Evolutionary conservation across 2,888 invertebrate species (phyloP).

Genomic region (Zygaena filipendulae): DNA sequence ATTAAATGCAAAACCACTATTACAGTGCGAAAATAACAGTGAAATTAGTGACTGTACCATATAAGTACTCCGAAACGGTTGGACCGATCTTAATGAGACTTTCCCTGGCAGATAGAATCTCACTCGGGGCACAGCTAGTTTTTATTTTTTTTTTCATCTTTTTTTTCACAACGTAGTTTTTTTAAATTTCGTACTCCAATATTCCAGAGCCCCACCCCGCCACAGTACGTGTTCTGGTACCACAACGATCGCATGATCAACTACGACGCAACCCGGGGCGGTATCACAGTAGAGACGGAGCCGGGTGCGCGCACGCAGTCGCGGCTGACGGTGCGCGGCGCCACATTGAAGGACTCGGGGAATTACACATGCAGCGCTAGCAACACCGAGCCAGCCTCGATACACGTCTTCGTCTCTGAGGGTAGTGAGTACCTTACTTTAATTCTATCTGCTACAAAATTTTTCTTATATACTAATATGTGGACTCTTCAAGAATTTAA

Average conservation of each 20-base stretch:
- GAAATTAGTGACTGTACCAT: too few species aligned
- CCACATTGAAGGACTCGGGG: slow-evolving; percentile 88
- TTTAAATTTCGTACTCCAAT: too few species aligned
- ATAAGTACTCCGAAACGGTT: too few species aligned
- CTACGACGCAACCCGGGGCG: slow-evolving; percentile 84
- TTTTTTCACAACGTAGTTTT: too few species aligned
- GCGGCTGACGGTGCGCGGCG: slow-evolving; percentile 85
- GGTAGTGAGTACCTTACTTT: slow-evolving; percentile 66
- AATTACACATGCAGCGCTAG: slow-evolving; percentile 93
- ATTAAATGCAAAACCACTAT: too few species aligned
- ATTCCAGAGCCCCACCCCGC: slow-evolving; percentile 91
- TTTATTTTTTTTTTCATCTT: too few species aligned
- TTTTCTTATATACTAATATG: too few species aligned
- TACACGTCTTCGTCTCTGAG: slow-evolving; percentile 91
- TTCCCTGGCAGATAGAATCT: too few species aligned
- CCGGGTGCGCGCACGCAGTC: slow-evolving; percentile 88
- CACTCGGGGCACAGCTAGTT: too few species aligned
- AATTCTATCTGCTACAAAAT: background rate
- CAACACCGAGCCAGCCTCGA: slow-evolving; percentile 89
- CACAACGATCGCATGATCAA: slow-evolving; percentile 96
- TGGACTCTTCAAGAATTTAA: too few species aligned
- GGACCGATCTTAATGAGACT: too few species aligned
- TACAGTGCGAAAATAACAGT: too few species aligned
- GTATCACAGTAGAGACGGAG: slow-evolving; percentile 88
- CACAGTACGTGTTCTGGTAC: slow-evolving; percentile 96